Evolutionary conservation across 2,113 vertebrate genomes (phyloP).

Genomic region (Pedetes capensis): DNA sequence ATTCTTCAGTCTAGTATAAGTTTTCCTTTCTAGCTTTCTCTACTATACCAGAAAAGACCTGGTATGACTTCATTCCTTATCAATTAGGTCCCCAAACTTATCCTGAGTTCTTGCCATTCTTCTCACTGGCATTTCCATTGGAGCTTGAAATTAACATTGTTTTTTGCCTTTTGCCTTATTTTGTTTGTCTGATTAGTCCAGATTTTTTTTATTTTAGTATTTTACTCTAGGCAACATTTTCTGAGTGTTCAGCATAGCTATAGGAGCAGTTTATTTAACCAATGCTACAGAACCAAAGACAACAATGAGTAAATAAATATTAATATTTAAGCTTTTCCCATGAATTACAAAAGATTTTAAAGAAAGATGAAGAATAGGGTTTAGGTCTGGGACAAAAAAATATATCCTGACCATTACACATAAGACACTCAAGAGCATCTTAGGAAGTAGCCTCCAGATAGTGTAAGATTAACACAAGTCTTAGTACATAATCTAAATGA

Average conservation of each 20-base stretch:
- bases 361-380: conserved; percentile 13
- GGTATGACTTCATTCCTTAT: neutral
- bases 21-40: neutral
- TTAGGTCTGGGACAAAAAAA: neutral
- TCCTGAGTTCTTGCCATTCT: neutral
- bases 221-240: conserved; percentile 45
- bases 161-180: neutral
- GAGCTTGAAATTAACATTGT: conserved; percentile 59
- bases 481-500: neutral
- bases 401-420: neutral
- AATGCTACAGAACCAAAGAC: conserved; percentile 61
- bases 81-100: neutral
- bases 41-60: neutral
- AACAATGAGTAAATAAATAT: conserved; percentile 39
- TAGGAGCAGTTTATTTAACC: conserved; percentile 55
- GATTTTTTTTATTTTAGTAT: conserved; percentile 43
- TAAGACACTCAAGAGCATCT: neutral
- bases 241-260: conserved; percentile 41
- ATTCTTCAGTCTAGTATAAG: neutral
- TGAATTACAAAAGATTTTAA: conserved; percentile 17
- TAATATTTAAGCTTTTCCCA: conserved; percentile 43
- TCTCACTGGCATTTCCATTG: conserved; percentile 57
- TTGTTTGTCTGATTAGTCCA: conserved; percentile 37
- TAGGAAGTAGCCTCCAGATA: neutral
- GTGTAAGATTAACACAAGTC: neutral